Conservation (phyloP, 92 coral and sea anemone genomes). For the Anthopleura xanthogrammica region DNA sequence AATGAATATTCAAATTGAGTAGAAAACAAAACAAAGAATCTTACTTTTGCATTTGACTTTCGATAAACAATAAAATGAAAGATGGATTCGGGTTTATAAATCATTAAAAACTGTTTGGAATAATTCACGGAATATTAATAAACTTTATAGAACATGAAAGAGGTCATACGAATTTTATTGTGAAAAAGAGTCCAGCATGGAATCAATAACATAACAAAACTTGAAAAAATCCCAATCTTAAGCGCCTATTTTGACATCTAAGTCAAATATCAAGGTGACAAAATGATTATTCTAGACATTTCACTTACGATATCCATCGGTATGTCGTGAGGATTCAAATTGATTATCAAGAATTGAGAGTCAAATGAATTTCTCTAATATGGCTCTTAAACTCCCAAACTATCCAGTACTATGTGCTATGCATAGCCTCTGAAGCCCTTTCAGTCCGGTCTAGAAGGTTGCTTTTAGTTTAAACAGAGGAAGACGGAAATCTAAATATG, state of each 20-base stretch:
- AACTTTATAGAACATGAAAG: no score
- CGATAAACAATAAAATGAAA: neutral
- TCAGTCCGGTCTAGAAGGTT: conserved; percentile 12
- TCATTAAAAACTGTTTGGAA: neutral
- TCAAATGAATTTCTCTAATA: neutral
- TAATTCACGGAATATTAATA: no score
- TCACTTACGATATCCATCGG: conserved; percentile 10
- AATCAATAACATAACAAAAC: neutral
- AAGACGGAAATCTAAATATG: conserved; percentile 17
- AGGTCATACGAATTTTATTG: neutral
- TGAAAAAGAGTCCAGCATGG: neutral
- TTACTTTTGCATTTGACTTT: neutral
- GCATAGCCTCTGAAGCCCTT: conserved; percentile 18
- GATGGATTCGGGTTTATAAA: neutral
- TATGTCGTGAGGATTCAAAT: neutral
- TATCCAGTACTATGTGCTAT: neutral
- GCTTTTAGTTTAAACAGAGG: neutral
- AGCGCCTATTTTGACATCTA: neutral
- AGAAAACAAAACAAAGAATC: neutral
- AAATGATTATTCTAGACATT: neutral
- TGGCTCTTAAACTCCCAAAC: neutral
- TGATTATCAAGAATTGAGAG: no score
- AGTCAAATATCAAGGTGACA: neutral
- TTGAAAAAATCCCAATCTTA: neutral
- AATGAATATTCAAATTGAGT: no score